Evolutionary conservation across 2,113 vertebrate species (phyloP).

Genomic region (Lepidiolamprologus cunningtoni): DNA sequence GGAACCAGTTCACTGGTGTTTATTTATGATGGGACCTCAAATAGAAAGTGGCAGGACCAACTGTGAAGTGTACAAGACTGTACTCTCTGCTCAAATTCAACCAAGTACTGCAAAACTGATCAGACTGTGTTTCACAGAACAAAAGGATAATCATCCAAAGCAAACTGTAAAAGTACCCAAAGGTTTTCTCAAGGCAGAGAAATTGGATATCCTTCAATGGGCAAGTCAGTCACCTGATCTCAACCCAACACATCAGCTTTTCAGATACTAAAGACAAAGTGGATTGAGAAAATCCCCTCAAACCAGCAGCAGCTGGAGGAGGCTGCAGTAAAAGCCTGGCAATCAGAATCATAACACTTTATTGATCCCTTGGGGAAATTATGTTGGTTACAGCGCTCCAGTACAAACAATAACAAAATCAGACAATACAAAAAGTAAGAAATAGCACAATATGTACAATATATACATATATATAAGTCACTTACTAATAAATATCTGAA

Average conservation of each 20-base stretch:
- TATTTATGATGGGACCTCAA: background rate
- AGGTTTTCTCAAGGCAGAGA: background rate
- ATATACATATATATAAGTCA: background rate
- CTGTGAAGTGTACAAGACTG: background rate
- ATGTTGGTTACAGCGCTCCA: background rate
- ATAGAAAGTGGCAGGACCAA: background rate
- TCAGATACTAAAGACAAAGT: background rate
- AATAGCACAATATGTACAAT: background rate
- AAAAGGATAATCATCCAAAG: background rate
- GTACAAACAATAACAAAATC: background rate
- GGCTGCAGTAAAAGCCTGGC: background rate
- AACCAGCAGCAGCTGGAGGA: background rate
- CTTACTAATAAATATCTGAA: background rate
- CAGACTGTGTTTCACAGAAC: background rate
- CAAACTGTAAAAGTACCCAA: background rate
- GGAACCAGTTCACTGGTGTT: background rate
- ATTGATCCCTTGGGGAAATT: background rate
- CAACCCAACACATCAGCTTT: background rate
- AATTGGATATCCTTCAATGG: background rate
- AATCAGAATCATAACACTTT: background rate
- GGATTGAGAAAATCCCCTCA: background rate
- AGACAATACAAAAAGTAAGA: background rate
- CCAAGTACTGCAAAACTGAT: background rate
- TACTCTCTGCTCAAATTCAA: background rate
- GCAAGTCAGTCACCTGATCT: background rate